Evolutionary conservation across 2,888 invertebrate genomes (phyloP).

Genomic region (Drosophila neonasuta): DNA sequence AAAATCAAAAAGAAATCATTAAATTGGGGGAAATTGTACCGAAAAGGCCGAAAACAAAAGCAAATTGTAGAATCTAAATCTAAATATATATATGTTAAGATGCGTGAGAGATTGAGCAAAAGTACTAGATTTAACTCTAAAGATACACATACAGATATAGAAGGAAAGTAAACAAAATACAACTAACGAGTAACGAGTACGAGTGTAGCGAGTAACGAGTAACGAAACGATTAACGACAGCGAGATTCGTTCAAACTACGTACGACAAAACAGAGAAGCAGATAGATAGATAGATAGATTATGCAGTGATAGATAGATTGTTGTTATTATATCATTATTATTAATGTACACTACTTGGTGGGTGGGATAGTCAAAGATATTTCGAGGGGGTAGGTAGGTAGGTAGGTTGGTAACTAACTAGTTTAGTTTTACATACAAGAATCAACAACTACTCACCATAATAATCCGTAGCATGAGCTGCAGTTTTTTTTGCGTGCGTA

Average conservation of each 20-base stretch:
- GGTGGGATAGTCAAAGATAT: not conserved
- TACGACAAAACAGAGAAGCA: conserved; percentile 34
- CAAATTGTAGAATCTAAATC: conserved; percentile 6
- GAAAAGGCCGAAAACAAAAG: conserved; percentile 28
- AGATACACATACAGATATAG: conserved; percentile 23
- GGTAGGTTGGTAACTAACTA: conserved; percentile 2
- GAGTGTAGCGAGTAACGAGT: conserved; percentile 7
- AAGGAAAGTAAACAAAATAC: conserved; percentile 3
- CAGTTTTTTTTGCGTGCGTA: conserved; percentile 73
- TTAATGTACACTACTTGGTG: conserved; percentile 2
- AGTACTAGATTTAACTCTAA: conserved; percentile 19
- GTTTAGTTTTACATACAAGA: conserved; percentile 60
- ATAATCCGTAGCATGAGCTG: conserved; percentile 98
- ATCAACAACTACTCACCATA: conserved; percentile 94
- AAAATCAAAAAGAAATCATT: conserved; percentile 33
- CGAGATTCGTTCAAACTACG: conserved; percentile 25
- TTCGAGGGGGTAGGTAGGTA: not conserved
- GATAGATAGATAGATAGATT: conserved; percentile 14
- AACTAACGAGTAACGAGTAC: conserved; percentile 28
- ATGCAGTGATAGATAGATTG: conserved; percentile 11
- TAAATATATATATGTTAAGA: conserved; percentile 16
- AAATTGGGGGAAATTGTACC: conserved; percentile 19
- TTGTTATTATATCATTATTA: conserved; percentile 5
- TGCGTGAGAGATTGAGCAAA: conserved; percentile 10
- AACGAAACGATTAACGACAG: conserved; percentile 18